phyloP scores from a whole-genome alignment of 2,113 vertebrate species.

The Vulpes vulpes region DNA sequence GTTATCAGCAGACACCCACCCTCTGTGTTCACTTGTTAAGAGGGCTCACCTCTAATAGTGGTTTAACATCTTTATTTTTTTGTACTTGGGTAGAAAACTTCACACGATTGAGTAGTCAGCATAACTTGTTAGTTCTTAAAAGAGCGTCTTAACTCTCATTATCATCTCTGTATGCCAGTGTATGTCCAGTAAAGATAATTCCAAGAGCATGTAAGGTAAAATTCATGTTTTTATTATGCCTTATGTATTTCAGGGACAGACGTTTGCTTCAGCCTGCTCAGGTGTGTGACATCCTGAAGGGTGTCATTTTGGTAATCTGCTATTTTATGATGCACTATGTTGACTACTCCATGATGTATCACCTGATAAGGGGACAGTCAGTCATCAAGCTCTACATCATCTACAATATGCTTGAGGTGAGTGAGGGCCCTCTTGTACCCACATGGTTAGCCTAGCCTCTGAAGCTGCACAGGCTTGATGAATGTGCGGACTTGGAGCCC shows the following conservation, averaged over 20 bases:
- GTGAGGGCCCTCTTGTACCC: conserved; percentile 72
- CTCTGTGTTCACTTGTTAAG: too few species aligned
- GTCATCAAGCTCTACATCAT: conserved; percentile 99
- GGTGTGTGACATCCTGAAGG: conserved; percentile 98
- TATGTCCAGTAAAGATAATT: conserved; percentile 27
- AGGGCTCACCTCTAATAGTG: not conserved
- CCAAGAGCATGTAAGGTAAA: conserved; percentile 36
- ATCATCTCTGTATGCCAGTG: not conserved
- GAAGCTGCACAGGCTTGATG: accelerated
- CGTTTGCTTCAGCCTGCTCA: conserved; percentile 97
- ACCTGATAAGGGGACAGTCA: conserved; percentile 98
- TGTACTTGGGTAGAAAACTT: not conserved
- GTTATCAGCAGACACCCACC: not conserved
- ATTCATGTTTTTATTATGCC: conserved; percentile 53
- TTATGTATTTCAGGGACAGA: conserved; percentile 90
- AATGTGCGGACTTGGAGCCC: accelerated
- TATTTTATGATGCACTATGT: conserved; percentile 99
- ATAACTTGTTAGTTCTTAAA: not conserved
- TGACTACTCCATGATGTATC: conserved; percentile 99
- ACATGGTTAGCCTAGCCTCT: accelerated
- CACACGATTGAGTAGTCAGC: too few species aligned
- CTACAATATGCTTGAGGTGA: conserved; percentile 99
- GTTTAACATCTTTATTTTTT: not conserved
- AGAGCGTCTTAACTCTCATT: not conserved
- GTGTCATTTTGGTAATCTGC: conserved; percentile 95